phyloP scores from a whole-genome alignment of 2,888 invertebrate genomes.

The Arge pagana region DNA sequence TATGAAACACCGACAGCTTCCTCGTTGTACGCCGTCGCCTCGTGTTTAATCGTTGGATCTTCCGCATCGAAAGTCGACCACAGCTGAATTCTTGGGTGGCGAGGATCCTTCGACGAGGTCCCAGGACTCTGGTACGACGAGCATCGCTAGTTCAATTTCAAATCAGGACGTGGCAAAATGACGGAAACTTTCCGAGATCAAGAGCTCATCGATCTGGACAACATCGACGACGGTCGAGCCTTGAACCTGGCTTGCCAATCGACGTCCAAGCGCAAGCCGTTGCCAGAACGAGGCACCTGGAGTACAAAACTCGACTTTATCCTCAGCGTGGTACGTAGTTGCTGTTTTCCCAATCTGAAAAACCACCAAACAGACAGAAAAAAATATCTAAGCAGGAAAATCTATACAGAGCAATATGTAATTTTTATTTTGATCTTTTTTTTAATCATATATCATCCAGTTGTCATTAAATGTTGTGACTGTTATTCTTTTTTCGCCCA shows the following conservation, averaged over 20 bases:
- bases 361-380: not conserved
- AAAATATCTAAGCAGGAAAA: not conserved
- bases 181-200: conserved; percentile 52
- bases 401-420: too few relatives aligned
- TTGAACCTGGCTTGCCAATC: conserved; percentile 47
- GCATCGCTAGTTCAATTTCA: too few relatives aligned
- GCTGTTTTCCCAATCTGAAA: not conserved
- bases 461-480: not conserved
- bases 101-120: too few relatives aligned
- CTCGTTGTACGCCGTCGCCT: too few relatives aligned
- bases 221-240: conserved; percentile 46
- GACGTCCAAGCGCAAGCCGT: conserved; percentile 41
- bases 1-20: too few relatives aligned
- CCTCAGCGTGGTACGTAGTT: conserved; percentile 71
- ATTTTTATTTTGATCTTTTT: not conserved
- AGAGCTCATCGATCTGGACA: conserved; percentile 48
- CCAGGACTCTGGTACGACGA: too few relatives aligned
- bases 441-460: conserved; percentile 1
- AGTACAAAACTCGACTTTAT: conserved; percentile 90
- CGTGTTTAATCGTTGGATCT: too few relatives aligned
- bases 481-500: too few relatives aligned
- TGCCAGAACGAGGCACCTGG: conserved; percentile 88
- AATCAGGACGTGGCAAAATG: too few relatives aligned
- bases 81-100: too few relatives aligned
- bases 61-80: too few relatives aligned